These are phyloP conservation scores for Axis porcinus DNA, from an alignment of 2,113 vertebrate species.

Conservation along the genomic window DNA sequence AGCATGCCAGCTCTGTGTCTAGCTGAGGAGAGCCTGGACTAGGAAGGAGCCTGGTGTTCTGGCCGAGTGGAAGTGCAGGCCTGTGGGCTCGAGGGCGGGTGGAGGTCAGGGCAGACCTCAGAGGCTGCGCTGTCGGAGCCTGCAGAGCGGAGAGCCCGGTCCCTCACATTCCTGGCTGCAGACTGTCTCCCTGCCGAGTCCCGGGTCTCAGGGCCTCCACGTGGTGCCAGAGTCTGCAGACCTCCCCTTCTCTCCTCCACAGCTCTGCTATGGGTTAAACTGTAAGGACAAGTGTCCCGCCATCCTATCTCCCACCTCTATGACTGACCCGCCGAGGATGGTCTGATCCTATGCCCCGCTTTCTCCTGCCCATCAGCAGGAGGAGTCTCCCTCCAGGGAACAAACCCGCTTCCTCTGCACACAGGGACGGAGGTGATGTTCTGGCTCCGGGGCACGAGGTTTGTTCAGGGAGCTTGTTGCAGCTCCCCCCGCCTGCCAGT, in stretches of 20 bases:
- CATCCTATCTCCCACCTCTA: background rate
- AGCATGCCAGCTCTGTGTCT: background rate
- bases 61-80: background rate
- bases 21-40: background rate
- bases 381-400: background rate
- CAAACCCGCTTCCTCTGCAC: background rate
- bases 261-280: too few species aligned
- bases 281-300: accelerated
- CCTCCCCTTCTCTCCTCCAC: accelerated
- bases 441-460: accelerated
- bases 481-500: background rate
- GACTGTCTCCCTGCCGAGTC: background rate
- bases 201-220: background rate
- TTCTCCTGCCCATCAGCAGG: background rate
- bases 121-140: background rate
- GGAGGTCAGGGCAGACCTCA: background rate
- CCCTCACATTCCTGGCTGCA: accelerated
- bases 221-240: accelerated
- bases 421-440: accelerated
- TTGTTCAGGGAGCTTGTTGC: background rate
- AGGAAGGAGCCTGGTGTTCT: background rate
- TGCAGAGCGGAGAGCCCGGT: accelerated
- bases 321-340: background rate
- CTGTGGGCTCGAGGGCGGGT: accelerated
- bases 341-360: background rate